These are phyloP conservation scores for Sylvilagus bachmani DNA, from an alignment of 2,113 vertebrate species.

Conservation along the genomic window DNA sequence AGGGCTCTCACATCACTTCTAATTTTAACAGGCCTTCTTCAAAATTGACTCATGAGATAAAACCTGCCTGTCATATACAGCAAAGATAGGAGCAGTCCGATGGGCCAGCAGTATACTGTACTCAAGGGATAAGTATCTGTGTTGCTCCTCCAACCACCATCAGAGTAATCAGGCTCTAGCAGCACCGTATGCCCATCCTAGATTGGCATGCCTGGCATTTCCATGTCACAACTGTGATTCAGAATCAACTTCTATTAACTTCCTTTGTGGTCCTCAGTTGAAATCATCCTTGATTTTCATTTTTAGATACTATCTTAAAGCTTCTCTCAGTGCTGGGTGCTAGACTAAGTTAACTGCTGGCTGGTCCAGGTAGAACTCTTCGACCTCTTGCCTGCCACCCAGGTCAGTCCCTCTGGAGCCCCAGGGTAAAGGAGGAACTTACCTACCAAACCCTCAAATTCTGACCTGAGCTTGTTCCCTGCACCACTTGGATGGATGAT, in stretches of 20 bases:
- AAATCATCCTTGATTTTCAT: not conserved
- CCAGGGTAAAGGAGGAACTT: slow-evolving; percentile 15
- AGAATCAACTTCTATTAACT: not conserved
- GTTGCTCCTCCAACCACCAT: not conserved
- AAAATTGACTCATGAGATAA: slow-evolving; percentile 30
- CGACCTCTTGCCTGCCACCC: not conserved
- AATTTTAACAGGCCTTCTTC: not conserved
- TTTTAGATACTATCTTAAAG: slow-evolving; percentile 50
- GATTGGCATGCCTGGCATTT: not conserved
- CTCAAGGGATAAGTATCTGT: not conserved
- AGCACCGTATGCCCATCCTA: not conserved
- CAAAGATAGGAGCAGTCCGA: not conserved
- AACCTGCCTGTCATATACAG: not conserved
- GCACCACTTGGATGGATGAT: not conserved
- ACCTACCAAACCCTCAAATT: not conserved
- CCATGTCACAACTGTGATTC: not conserved
- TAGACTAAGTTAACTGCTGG: slow-evolving; percentile 44
- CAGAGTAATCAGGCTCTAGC: not conserved
- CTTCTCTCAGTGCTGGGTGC: not conserved
- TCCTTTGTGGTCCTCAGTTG: not conserved
- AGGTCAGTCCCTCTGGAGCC: not conserved
- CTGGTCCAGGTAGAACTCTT: not conserved
- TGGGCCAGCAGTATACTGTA: not conserved
- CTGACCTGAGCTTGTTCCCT: not conserved
- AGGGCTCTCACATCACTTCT: not conserved